These are phyloP conservation scores for Oreotrochilus melanogaster DNA, from an alignment of 2,113 vertebrate genomes.

Conservation along the genomic window DNA sequence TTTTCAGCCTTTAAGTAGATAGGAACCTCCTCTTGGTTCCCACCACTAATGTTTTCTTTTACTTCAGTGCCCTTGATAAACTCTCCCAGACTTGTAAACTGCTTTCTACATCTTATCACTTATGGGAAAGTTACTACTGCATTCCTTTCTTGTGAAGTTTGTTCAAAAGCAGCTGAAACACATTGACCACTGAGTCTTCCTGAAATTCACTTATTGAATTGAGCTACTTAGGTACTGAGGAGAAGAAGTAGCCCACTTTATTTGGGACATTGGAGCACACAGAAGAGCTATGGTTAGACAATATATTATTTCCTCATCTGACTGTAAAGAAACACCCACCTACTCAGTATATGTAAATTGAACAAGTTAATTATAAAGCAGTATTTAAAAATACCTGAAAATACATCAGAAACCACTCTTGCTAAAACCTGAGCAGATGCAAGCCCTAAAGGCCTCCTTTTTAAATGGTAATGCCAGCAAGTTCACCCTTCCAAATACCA, in stretches of 20 bases:
- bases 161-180: not conserved
- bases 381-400: not conserved
- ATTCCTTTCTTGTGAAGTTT: not conserved
- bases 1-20: not conserved
- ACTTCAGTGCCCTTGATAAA: not conserved
- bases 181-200: not conserved
- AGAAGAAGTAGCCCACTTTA: not conserved
- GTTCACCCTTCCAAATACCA: not conserved
- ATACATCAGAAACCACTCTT: not conserved
- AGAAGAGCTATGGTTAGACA: not conserved
- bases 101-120: not conserved
- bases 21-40: not conserved
- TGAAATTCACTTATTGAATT: not conserved
- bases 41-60: not conserved
- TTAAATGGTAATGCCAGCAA: not conserved
- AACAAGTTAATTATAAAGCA: not conserved
- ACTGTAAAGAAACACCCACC: not conserved
- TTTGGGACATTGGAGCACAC: not conserved
- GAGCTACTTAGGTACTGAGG: not conserved
- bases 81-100: not conserved
- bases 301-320: not conserved
- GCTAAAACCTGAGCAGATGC: not conserved
- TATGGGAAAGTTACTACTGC: not conserved
- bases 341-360: not conserved
- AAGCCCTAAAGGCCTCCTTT: not conserved